A percentile compares a stretch with the other conserved stretches of the same genome.
Conservation (phyloP, 2,113 vertebrate species). For the Mixornis gularis region DNA sequence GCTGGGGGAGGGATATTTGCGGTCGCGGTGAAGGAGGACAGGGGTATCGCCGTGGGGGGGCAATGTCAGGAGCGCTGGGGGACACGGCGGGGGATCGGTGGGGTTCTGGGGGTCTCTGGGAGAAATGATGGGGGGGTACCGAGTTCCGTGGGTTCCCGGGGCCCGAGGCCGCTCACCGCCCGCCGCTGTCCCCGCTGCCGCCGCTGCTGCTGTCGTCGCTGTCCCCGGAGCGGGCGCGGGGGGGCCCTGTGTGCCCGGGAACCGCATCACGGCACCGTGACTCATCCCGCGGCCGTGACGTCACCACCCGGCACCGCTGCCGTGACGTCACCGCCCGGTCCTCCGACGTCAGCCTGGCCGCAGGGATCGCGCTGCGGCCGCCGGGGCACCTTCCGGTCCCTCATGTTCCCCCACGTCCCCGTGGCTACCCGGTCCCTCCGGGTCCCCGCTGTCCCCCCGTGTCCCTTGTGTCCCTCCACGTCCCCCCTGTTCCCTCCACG, state of each 20-base stretch:
- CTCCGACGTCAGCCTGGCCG: neutral
- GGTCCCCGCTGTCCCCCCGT: neutral
- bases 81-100: neutral
- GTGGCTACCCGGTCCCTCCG: too few species aligned
- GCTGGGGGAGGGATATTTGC: neutral
- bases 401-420: neutral
- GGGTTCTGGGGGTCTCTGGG: neutral
- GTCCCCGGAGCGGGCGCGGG: neutral
- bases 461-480: too few species aligned
- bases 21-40: neutral
- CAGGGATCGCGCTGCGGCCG: neutral
- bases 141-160: neutral
- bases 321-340: neutral
- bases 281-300: neutral
- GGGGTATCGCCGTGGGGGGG: neutral
- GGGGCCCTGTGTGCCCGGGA: neutral
- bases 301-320: neutral
- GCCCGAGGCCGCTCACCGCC: neutral
- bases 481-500: neutral
- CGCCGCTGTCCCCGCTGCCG: neutral
- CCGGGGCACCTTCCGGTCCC: too few species aligned
- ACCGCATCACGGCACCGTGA: conserved; percentile 10
- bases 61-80: neutral
- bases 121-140: neutral
- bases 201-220: neutral